phyloP scores from a whole-genome alignment of 1,140 invertebrate genomes.

The Arctopsyche grandis region DNA sequence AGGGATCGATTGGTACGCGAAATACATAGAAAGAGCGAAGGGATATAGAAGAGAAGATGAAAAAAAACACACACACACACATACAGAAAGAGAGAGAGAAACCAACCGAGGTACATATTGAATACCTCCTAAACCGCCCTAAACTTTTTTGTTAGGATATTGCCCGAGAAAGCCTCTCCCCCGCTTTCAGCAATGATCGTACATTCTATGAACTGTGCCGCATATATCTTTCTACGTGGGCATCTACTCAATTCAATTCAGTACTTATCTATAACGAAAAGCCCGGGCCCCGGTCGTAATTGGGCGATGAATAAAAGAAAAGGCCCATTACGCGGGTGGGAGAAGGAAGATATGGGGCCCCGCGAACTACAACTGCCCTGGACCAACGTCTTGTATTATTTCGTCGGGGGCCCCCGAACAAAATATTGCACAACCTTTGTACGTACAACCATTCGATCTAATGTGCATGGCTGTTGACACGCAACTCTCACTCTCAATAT shows the following conservation, averaged over 20 bases:
- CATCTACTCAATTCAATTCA: constrained; percentile 56
- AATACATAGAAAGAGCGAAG: constrained; percentile 3
- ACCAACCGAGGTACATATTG: constrained; percentile 50
- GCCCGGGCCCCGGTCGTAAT: constrained; percentile 53
- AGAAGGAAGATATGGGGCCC: constrained; percentile 43
- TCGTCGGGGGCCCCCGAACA: not conserved
- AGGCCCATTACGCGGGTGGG: constrained; percentile 49
- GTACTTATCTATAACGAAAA: constrained; percentile 55
- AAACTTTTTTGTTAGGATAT: constrained; percentile 52
- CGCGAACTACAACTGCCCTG: constrained; percentile 28
- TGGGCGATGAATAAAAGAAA: constrained; percentile 56
- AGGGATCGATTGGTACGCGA: constrained; percentile 38
- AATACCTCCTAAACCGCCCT: constrained; percentile 47
- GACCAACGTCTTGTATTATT: constrained; percentile 30
- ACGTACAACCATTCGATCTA: not conserved
- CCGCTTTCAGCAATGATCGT: constrained; percentile 46
- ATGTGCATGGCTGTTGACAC: too few relatives aligned
- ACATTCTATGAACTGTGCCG: constrained; percentile 36
- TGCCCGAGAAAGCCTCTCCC: constrained; percentile 46
- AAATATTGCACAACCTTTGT: not conserved
- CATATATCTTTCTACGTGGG: constrained; percentile 47
- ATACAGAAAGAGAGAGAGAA: too few relatives aligned
- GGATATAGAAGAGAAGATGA: not conserved
- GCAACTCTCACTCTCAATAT: too few relatives aligned
- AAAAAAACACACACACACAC: constrained; percentile 7